These are phyloP conservation scores for Medauroidea extradentata DNA, from an alignment of 1,140 invertebrate species.

Conservation along the genomic window DNA sequence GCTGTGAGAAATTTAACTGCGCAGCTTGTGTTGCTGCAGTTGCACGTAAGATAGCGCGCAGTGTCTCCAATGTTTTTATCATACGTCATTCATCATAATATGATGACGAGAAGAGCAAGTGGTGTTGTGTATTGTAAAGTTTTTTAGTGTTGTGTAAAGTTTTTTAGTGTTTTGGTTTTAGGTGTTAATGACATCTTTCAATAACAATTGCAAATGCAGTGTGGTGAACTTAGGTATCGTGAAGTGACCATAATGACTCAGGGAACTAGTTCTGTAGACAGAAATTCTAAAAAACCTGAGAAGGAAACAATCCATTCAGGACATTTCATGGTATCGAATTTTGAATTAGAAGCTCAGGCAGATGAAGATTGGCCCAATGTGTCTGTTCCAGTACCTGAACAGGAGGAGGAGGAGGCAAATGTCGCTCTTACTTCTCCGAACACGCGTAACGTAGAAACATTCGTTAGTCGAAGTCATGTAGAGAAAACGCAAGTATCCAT, in stretches of 20 bases:
- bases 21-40: too few species aligned
- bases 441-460: conserved; percentile 46
- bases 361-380: conserved; percentile 78
- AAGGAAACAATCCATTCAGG: conserved; percentile 90
- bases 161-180: background rate
- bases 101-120: background rate
- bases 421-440: conserved; percentile 39
- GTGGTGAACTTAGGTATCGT: conserved; percentile 15
- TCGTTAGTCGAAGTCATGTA: conserved; percentile 6
- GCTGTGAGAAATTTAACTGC: too few species aligned
- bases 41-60: too few species aligned
- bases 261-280: conserved; percentile 10
- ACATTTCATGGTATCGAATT: conserved; percentile 97
- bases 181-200: conserved; percentile 11
- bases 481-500: conserved; percentile 64
- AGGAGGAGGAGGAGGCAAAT: conserved; percentile 55
- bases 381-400: conserved; percentile 52
- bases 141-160: background rate
- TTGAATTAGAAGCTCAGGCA: conserved; percentile 88
- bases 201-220: conserved; percentile 14
- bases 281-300: conserved; percentile 17
- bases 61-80: too few species aligned
- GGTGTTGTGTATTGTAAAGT: background rate
- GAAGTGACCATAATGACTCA: conserved; percentile 21
- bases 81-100: too few species aligned